Base-by-base conservation (phyloP, 2,113 vertebrate genomes). In the Leucopsar rothschildi region DNA sequence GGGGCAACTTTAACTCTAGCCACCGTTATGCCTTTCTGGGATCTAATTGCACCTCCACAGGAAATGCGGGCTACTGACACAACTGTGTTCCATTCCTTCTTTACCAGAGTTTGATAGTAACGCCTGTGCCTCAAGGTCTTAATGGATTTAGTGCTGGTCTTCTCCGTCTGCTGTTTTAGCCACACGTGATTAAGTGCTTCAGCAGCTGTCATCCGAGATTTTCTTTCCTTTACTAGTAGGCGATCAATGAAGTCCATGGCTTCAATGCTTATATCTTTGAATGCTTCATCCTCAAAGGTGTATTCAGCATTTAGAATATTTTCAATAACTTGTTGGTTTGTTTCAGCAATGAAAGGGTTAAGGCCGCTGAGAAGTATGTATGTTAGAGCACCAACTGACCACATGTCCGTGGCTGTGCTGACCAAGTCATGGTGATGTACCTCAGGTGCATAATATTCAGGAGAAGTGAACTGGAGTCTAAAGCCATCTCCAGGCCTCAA, bases 301-400 rank as follows among this genome's bases (percentile, higher is more conserved):
- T 99, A 99, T 94, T 99, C 99, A 77, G 99, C 99, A 95, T 98
- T 99, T 82, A 98, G 98, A 95, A 99, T 99, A 96, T 99, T 99
- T 96, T 99, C 99, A 96, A 99, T 99, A 86, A 99, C 98, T 97
- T 99, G 99, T 94, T 99, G 99, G 96, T 99, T 99, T 91, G 99
- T 99, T 98, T 99, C 99, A 84, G 99, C 99, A 82, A 98, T 97
- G 97, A 99, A 99, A 90, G 99, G 99, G 97, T 99, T 99, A 68
- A 99, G 98, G 66, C 99, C 99, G 92, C 99, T 99, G 69, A 99
- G 97, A 35, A 99, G 98, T 86, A 99, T 98, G 12, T 99, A 99
- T 2, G 98, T 97, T 64, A 99, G 97, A 12, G 98, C 98, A 94
- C 99, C 99, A 50, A 99, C 98, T 29, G 99, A 98, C 99, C 99